phyloP scores from a whole-genome alignment of 2,797 vertebrate species.

The Tamandua tetradactyla region DNA sequence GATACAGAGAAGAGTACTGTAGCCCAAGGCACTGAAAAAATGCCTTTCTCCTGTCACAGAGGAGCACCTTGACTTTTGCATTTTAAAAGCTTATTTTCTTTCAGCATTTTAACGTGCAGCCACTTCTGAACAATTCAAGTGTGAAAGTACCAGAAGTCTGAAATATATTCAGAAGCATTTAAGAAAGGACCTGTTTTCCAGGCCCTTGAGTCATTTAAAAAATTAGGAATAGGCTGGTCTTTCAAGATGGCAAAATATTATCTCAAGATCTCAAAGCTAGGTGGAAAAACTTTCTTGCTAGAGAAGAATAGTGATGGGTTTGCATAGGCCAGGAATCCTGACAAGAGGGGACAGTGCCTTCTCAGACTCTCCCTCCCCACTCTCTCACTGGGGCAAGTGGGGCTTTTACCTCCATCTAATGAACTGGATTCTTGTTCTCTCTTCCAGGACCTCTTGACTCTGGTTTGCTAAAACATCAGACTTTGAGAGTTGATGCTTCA shows the following conservation, averaged over 20 bases:
- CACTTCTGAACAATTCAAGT: constrained; percentile 64
- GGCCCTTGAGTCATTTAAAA: constrained; percentile 24
- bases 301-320: background rate
- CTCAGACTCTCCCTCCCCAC: background rate
- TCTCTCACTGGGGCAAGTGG: accelerated
- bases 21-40: background rate
- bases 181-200: constrained; percentile 41
- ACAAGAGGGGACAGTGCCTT: accelerated
- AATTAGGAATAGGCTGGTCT: background rate
- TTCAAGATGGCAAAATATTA: constrained; percentile 9
- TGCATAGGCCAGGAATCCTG: background rate
- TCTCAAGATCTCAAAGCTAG: background rate
- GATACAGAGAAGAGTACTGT: background rate
- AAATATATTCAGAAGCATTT: constrained; percentile 50
- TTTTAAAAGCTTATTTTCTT: constrained; percentile 65
- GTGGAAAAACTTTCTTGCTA: background rate
- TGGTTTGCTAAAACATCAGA: background rate
- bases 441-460: constrained; percentile 72
- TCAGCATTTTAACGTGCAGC: constrained; percentile 57
- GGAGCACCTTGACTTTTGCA: constrained; percentile 44
- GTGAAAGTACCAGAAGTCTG: constrained; percentile 54
- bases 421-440: constrained; percentile 72
- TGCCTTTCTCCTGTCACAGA: background rate
- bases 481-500: constrained; percentile 52
- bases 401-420: constrained; percentile 75